Conservation (phyloP, 2,888 invertebrate genomes). For the Meliscaeva auricollis region DNA sequence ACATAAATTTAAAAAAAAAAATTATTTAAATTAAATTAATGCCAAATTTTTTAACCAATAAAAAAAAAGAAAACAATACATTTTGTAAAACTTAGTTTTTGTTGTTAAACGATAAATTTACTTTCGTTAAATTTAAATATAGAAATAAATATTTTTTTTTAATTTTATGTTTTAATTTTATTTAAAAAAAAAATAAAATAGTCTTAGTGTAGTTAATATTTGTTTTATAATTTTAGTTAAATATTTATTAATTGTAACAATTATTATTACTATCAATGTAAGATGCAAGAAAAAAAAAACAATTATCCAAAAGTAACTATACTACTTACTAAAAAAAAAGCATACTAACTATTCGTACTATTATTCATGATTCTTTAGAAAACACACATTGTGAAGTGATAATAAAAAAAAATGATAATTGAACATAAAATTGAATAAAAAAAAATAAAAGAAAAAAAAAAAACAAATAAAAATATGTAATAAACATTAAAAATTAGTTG, state of each 20-base stretch:
- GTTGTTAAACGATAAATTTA: slow-evolving; percentile 28
- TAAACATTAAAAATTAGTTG: slow-evolving; percentile 58
- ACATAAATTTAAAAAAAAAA: slow-evolving; percentile 2
- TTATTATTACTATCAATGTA: slow-evolving; percentile 25
- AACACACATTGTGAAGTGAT: slow-evolving; percentile 75
- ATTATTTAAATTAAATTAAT: slow-evolving; percentile 61
- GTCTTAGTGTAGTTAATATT: slow-evolving; percentile 65
- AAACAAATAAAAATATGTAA: slow-evolving; percentile 58
- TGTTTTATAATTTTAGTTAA: slow-evolving; percentile 60
- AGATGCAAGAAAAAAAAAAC: slow-evolving; percentile 28
- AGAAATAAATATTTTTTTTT: slow-evolving; percentile 1
- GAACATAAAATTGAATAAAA: slow-evolving; percentile 18
- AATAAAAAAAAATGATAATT: slow-evolving; percentile 63
- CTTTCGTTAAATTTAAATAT: slow-evolving; percentile 35
- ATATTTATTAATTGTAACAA: slow-evolving; percentile 48
- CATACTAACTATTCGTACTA: slow-evolving; percentile 72
- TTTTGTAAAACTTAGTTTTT: slow-evolving; percentile 57
- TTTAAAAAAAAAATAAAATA: neutral
- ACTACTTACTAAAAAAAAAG: slow-evolving; percentile 34
- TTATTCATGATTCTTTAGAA: slow-evolving; percentile 67
- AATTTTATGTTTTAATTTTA: slow-evolving; percentile 15
- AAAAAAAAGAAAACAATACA: slow-evolving; percentile 22
- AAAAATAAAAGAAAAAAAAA: slow-evolving; percentile 24
- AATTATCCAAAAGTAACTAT: slow-evolving; percentile 64
- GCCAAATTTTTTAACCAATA: slow-evolving; percentile 71